These are phyloP conservation scores for Pharmacophagus antenor DNA, from an alignment of 2,888 invertebrate species.

Conservation along the genomic window DNA sequence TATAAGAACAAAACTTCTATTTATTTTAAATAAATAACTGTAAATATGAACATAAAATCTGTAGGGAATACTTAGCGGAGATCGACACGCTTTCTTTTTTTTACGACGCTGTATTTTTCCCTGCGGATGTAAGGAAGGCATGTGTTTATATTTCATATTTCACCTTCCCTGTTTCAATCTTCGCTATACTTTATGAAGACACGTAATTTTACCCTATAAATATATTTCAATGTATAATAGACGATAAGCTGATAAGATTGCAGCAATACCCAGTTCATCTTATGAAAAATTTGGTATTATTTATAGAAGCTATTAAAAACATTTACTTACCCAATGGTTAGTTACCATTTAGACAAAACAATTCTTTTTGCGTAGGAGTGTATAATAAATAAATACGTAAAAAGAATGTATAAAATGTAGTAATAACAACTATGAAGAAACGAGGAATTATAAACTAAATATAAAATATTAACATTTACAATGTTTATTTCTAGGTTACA, in stretches of 20 bases:
- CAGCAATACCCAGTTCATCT: too few relatives aligned
- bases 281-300: too few relatives aligned
- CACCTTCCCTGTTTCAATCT: constrained; percentile 53
- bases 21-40: constrained; percentile 41
- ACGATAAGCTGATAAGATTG: too few relatives aligned
- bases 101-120: constrained; percentile 63
- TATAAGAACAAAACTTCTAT: constrained; percentile 39
- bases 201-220: background rate
- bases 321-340: too few relatives aligned
- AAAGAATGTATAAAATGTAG: too few relatives aligned
- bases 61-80: constrained; percentile 48
- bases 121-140: constrained; percentile 39
- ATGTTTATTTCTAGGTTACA: background rate
- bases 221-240: too few relatives aligned
- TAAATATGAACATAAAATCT: constrained; percentile 46
- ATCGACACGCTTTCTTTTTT: constrained; percentile 49
- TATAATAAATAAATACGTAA: too few relatives aligned
- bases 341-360: too few relatives aligned
- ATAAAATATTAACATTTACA: background rate
- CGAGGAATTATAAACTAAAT: background rate
- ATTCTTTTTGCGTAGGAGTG: too few relatives aligned
- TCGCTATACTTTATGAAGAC: constrained; percentile 37
- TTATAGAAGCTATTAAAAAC: too few relatives aligned
- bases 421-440: too few relatives aligned
- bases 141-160: constrained; percentile 59